Evolutionary conservation across 2,797 vertebrate genomes (phyloP), one percentile per base, ranked within the genome.

Genomic region (Garrulus glandarius): DNA sequence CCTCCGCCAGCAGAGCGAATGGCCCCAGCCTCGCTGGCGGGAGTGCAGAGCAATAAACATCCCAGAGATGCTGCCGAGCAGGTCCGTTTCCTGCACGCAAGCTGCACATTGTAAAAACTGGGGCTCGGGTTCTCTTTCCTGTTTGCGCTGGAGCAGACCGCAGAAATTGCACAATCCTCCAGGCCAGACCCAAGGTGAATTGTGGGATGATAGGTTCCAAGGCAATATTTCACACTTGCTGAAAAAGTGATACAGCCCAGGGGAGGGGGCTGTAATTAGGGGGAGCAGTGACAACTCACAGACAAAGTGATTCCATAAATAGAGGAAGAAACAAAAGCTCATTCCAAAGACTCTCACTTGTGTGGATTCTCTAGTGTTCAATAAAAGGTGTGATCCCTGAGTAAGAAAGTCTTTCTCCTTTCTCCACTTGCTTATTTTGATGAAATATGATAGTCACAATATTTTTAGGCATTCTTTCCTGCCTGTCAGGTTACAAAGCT

Each of bases 351-450:
- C 59, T 88, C 63, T 90, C 32, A 14, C 67, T 93, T 82, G 37
- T 1, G 1, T 70, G 30, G 83, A 92, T 94, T 95, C 94, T 95
- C 95, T 81, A 63, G 94, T 89, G 94, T 72, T 95, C 92, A 95
- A 96, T 95, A 95, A 97, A 95, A 95, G 90, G 93, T 95, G 93
- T 89, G 94, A 96, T 89, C 77, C 52, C 56, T 49, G 88, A 82
- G 24, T 84, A 95, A 92, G 85, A 90, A 90, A 95, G 67, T 63
- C 77, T 89, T 63, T 94, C 80, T 93, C 67, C 86, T 96, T 95
- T 97, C 94, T 95, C 86, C 94, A 84, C 93, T 95, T 93, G 85
- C 86, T 96, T 97, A 94, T 97, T 96, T 97, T 97, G 88, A 87
- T 96, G 96, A 97, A 95, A 96, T 95, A 96, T 39, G 86, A 95